Percentiles rank a stretch among this genome's conserved stretches.
These are phyloP conservation scores for Nannoperca australis DNA, from an alignment of 2,797 vertebrate species.

Conservation along the genomic window DNA sequence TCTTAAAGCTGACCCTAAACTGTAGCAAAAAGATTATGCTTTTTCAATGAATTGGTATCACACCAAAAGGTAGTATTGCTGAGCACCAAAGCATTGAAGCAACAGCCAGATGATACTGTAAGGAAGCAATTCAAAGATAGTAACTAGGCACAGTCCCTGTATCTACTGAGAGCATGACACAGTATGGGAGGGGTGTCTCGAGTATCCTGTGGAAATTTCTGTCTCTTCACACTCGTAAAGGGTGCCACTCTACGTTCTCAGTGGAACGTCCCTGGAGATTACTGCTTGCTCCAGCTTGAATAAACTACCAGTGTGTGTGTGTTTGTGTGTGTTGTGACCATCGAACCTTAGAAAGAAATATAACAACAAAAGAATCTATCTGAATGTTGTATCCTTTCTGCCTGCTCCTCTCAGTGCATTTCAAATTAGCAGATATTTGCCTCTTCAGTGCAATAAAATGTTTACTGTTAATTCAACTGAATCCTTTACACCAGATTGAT, in stretches of 20 bases:
- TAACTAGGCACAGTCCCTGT: neutral
- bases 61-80: neutral
- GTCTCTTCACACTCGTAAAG: slow-evolving; percentile 17
- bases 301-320: neutral
- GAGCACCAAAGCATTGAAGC: neutral
- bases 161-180: neutral
- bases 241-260: slow-evolving; percentile 16
- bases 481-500: slow-evolving; percentile 28
- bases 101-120: neutral
- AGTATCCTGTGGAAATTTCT: slow-evolving; percentile 31
- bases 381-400: slow-evolving; percentile 13
- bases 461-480: slow-evolving; percentile 25
- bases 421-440: slow-evolving; percentile 33
- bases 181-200: neutral
- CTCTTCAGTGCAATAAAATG: slow-evolving; percentile 21
- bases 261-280: slow-evolving; percentile 48
- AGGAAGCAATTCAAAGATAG: neutral
- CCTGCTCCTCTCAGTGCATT: slow-evolving; percentile 26
- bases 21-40: neutral
- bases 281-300: slow-evolving; percentile 24
- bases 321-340: neutral
- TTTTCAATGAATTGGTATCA: neutral
- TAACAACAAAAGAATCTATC: slow-evolving; percentile 38
- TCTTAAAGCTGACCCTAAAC: neutral
- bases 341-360: slow-evolving; percentile 19